These are phyloP conservation scores for Zelostemma sp. DNA, from an alignment of 1,140 invertebrate species.

Conservation along the genomic window DNA sequence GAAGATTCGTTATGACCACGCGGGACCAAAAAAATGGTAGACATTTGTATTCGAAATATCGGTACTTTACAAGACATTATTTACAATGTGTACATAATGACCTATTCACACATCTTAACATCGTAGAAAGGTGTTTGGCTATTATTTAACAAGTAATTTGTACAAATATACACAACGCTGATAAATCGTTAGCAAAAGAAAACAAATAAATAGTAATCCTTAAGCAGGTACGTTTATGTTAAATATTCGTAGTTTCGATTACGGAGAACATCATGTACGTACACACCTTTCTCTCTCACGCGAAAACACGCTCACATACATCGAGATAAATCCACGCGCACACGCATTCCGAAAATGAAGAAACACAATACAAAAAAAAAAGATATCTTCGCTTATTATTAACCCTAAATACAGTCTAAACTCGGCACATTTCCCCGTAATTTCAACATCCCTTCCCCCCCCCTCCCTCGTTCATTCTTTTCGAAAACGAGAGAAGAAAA, in stretches of 20 bases:
- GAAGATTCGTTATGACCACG: constrained; percentile 36
- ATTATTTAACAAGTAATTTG: constrained; percentile 56
- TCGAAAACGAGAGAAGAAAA: neutral
- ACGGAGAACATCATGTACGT: constrained; percentile 41
- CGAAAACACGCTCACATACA: constrained; percentile 14
- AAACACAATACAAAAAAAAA: constrained; percentile 10
- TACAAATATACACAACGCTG: constrained; percentile 67
- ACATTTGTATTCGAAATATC: constrained; percentile 45
- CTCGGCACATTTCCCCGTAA: constrained; percentile 42
- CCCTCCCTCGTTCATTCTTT: constrained; percentile 5
- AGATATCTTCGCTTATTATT: constrained; percentile 40
- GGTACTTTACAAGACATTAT: constrained; percentile 65
- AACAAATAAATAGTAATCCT: constrained; percentile 69
- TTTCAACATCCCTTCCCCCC: constrained; percentile 24
- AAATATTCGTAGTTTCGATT: constrained; percentile 46
- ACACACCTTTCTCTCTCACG: constrained; percentile 8
- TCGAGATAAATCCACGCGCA: constrained; percentile 19
- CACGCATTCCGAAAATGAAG: constrained; percentile 30
- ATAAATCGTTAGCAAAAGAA: constrained; percentile 53
- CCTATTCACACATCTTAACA: constrained; percentile 67
- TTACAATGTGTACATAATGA: constrained; percentile 67
- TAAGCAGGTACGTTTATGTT: constrained; percentile 64
- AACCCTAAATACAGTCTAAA: constrained; percentile 52
- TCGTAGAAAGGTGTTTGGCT: constrained; percentile 33
- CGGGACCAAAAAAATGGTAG: constrained; percentile 22